Base-by-base conservation (phyloP, 2,888 invertebrate genomes). In the Nasonia oneida region DNA sequence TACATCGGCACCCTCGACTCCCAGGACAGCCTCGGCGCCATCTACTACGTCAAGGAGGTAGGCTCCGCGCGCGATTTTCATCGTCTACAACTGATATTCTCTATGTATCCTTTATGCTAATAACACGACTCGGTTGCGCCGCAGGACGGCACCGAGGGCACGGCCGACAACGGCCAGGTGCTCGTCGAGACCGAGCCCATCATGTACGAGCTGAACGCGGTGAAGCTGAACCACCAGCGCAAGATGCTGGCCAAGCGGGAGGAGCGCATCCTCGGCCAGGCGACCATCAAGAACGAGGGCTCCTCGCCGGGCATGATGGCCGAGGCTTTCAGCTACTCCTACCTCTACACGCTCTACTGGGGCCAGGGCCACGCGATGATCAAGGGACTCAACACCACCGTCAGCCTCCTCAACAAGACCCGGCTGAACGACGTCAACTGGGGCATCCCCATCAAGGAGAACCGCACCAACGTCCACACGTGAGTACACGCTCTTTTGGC, bases 111-210 rank as follows among this genome's bases (percentile, higher is more conserved):
- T 53, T 8, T 15, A 3, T 15, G 8, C 18, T 42, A 37, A 64
- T 14, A 47, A 50, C 57, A 73, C 29, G 74, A 12, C n/a, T 75
- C 84, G 81, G 5, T 53, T 18, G 57, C 29, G 1, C 29, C 29
- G 29, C 83, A 93, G 93, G 88, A 91, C 67, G 91, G 90, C 2
- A 86, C 86, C 3, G 91, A 92, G 76, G 90, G 89, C 10, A 89
- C 89, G 2, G 90, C 89, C 1, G 89, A 90, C 8, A 78, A 83
- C 76, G 97, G 97, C 0, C 97, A 97, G 91, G 95, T 98, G 78
- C 94, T 98, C 42, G 95, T 97, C 10, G 98, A 98, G 94, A 95
- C 96, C 0, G 97, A 97, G 92, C 97, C 98, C 0, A 94, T 95
- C 57, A 94, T 95, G 84, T 98, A 98, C 92, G 97, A 97, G 92